Percentiles rank a stretch among this genome's conserved stretches.
phyloP scores from a whole-genome alignment of 92 coral and sea anemone genomes.

The Palythoa heliodiscus region DNA sequence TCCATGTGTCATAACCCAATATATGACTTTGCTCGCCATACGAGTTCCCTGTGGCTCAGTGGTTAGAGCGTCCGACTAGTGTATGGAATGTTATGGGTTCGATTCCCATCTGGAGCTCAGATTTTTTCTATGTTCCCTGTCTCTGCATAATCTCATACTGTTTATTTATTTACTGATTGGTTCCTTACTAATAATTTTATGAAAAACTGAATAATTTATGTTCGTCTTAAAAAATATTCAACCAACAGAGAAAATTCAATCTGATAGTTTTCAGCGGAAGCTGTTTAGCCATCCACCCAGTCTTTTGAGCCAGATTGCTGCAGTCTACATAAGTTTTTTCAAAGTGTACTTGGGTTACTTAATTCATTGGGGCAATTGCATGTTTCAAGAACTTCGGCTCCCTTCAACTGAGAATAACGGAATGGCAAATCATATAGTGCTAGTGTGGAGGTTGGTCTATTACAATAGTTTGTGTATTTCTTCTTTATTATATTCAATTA shows the following conservation, averaged over 20 bases:
- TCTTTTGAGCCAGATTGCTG: slow-evolving; percentile 30
- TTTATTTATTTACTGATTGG: too few relatives aligned
- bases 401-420: neutral
- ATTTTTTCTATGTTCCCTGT: too few relatives aligned
- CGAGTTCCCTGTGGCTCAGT: too few relatives aligned
- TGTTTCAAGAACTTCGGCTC: neutral
- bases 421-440: neutral
- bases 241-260: slow-evolving; percentile 14
- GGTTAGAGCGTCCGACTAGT: too few relatives aligned
- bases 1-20: too few relatives aligned
- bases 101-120: too few relatives aligned
- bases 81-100: too few relatives aligned
- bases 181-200: too few relatives aligned
- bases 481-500: too few relatives aligned
- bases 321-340: slow-evolving; percentile 31
- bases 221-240: neutral
- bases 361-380: slow-evolving; percentile 30
- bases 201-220: too few relatives aligned
- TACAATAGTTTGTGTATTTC: neutral
- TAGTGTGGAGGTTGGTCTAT: neutral
- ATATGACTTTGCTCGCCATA: too few relatives aligned
- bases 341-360: slow-evolving; percentile 16
- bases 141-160: too few relatives aligned
- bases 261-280: neutral
- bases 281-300: slow-evolving; percentile 18